Evolutionary conservation across 2,113 vertebrate species (phyloP).

Genomic region (Nycticryphes semicollaris): DNA sequence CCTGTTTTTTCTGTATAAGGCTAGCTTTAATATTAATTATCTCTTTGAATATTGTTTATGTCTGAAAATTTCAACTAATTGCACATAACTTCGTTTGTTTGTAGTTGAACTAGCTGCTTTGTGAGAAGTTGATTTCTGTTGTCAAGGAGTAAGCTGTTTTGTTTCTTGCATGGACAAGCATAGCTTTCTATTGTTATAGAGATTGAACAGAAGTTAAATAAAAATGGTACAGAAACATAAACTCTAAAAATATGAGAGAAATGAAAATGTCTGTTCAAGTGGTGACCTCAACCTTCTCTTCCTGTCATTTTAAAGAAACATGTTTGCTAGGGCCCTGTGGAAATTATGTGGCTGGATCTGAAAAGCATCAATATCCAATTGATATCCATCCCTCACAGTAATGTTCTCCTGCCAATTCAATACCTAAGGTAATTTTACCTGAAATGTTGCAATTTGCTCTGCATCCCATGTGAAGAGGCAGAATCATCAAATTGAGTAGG

Average conservation of each 20-base stretch:
- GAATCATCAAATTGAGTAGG: not conserved
- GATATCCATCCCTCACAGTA: not conserved
- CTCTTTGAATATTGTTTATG: not conserved
- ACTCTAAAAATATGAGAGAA: not conserved
- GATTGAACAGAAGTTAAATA: not conserved
- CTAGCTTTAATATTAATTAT: not conserved
- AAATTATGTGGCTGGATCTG: not conserved
- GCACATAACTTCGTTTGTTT: not conserved
- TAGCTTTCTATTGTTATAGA: not conserved
- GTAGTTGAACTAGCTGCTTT: not conserved
- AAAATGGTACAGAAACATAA: not conserved
- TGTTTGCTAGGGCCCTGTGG: not conserved
- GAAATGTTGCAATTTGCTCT: not conserved
- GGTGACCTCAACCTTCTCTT: not conserved
- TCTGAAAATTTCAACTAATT: not conserved
- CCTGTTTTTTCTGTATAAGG: not conserved
- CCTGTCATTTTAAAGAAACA: not conserved
- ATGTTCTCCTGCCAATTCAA: not conserved
- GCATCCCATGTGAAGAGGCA: not conserved
- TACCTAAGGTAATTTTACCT: not conserved
- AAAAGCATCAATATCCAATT: not conserved
- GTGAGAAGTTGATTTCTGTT: not conserved
- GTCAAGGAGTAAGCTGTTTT: not conserved
- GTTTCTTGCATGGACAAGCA: not conserved
- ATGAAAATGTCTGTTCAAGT: not conserved